Base-by-base conservation (phyloP, 2,888 invertebrate species). In the Heteromurus nitidus region DNA sequence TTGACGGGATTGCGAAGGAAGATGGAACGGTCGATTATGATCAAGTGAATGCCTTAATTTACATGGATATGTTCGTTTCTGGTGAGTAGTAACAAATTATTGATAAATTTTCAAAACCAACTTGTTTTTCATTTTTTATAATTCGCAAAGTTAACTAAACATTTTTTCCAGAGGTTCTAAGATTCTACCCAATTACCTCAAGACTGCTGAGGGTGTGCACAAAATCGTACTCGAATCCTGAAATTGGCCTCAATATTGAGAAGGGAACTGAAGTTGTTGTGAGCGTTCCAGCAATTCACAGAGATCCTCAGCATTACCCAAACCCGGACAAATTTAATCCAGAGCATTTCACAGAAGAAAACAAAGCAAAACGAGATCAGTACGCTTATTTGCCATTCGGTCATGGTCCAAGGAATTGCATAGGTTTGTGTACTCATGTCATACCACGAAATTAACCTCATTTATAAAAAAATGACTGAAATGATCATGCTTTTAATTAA, bases 161-260 rank as follows among this genome's bases (percentile, higher is more conserved):
- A 5, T 16, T 3, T 47, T 13, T 11, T 47, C 16, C n/a, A 47
- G 47, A 47, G 47, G n/a, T 47, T 47, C n/a, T 47, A 3, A 47
- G 47, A 47, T 47, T 47, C n/a, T 47, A 47, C n/a, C n/a, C 7
- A n/a, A 16, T 47, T 13, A 11, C 47, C 11, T n/a, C 47, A n/a
- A 5, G 47, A 47, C 7, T 47, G 7, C 13, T 13, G 5, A 13
- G 47, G 7, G n/a, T 47, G 11, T 89, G 89, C 47, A 85, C 82
- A 1, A 88, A 88, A 36, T 86, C 88, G 0, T 90, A 89, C 42
- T 50, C 68, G 86, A 88, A 80, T 0, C 73, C 82, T 0, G 74
- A 73, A 9, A 53, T 77, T 3, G 68, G 76, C 7, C 16, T 82
- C 0, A 36, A 68, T 16, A 22, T 84, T 1, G 72, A 67, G 1